A percentile compares a stretch with the other conserved stretches of the same genome.
Conservation (phyloP, 92 coral and sea anemone species). For the Muricea muricata region DNA sequence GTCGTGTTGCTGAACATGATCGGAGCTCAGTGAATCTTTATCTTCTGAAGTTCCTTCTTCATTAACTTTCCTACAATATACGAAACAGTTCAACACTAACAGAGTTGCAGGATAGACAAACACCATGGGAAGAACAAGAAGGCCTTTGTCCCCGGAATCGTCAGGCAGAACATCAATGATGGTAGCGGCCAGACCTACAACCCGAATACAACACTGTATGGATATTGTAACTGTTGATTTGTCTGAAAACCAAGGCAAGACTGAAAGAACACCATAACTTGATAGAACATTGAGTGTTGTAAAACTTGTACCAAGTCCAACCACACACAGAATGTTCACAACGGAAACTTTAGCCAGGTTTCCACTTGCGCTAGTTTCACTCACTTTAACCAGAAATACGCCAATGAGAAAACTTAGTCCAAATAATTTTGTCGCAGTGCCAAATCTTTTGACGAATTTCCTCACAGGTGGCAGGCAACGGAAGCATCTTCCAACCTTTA, state of each 20-base stretch:
- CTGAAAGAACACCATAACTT: background rate
- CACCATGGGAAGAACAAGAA: too few relatives aligned
- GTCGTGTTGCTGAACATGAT: too few relatives aligned
- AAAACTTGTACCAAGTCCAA: background rate
- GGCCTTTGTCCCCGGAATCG: constrained; percentile 13
- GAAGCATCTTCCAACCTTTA: background rate
- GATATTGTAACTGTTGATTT: too few relatives aligned
- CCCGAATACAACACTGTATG: background rate
- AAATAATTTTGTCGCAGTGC: background rate
- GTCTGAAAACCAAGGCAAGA: too few relatives aligned
- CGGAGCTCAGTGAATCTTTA: too few relatives aligned
- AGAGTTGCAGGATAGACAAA: too few relatives aligned
- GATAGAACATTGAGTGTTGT: background rate
- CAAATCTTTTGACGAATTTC: background rate
- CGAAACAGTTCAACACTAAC: too few relatives aligned
- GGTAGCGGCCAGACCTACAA: background rate
- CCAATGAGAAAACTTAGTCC: background rate
- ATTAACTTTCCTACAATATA: too few relatives aligned
- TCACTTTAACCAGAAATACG: background rate
- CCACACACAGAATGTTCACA: background rate
- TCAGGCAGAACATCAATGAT: background rate
- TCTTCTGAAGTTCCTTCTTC: too few relatives aligned
- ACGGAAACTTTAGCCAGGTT: background rate
- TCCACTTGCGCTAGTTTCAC: too few relatives aligned
- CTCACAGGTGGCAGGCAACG: background rate